Evolutionary conservation across 2,888 invertebrate species (phyloP).

Genomic region (Balanococcus diminutus): DNA sequence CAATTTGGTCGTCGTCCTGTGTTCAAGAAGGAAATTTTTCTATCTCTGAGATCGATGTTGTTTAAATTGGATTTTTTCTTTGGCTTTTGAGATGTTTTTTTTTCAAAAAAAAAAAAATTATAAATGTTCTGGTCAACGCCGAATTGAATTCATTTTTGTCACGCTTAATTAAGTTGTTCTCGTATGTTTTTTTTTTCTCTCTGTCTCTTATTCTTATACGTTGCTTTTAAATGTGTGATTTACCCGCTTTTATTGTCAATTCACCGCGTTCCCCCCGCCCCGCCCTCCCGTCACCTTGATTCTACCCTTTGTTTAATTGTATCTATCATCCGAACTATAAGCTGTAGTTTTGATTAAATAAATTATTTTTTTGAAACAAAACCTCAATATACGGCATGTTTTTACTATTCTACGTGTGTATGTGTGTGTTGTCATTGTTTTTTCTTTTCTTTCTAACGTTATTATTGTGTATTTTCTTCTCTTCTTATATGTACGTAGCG

Average conservation of each 20-base stretch:
- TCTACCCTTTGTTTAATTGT: constrained; percentile 25
- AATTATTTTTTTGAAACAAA: neutral
- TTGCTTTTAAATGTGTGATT: constrained; percentile 47
- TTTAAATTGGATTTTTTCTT: neutral
- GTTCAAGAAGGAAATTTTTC: neutral
- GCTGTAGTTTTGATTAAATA: constrained; percentile 31
- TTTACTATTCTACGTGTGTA: neutral
- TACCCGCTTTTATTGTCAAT: constrained; percentile 47
- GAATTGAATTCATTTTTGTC: neutral
- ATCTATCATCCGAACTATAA: constrained; percentile 51
- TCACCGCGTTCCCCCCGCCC: constrained; percentile 27
- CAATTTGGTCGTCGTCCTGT: neutral
- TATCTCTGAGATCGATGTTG: neutral
- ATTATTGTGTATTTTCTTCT: constrained; percentile 2
- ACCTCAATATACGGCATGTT: neutral
- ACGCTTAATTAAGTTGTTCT: neutral
- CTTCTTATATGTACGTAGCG: neutral
- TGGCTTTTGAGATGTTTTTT: neutral
- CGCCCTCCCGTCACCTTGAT: too few species aligned
- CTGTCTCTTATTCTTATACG: too few species aligned
- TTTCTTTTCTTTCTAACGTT: neutral
- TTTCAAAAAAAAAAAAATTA: neutral
- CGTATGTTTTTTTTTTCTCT: neutral
- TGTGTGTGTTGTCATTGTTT: constrained; percentile 19
- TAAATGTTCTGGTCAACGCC: neutral